A percentile compares a stretch with the other conserved stretches of the same genome.
These are phyloP conservation scores for Bombylius discolor DNA, from an alignment of 2,888 invertebrate genomes.

Conservation along the genomic window DNA sequence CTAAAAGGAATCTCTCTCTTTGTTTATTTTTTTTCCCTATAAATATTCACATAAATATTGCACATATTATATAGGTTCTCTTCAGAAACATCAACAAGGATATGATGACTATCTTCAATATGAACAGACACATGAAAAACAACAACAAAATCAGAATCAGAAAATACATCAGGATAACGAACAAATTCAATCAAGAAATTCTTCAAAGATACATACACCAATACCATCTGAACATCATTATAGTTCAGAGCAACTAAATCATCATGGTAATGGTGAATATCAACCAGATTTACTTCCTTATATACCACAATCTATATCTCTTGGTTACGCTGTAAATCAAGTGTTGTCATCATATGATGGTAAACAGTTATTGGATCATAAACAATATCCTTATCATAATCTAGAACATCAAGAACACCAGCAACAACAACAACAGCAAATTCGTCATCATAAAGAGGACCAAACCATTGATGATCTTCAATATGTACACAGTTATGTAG, in stretches of 20 bases:
- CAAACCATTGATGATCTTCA: too few species aligned
- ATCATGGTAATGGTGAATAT: slow-evolving; percentile 18
- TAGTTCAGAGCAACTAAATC: slow-evolving; percentile 15
- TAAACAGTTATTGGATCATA: slow-evolving; percentile 1
- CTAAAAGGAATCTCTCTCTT: too few species aligned
- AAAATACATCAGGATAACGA: not conserved
- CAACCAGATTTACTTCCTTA: slow-evolving; percentile 24
- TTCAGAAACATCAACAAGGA: not conserved
- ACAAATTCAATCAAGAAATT: too few species aligned
- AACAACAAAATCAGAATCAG: not conserved
- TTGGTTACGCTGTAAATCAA: slow-evolving; percentile 6
- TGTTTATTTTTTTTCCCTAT: too few species aligned
- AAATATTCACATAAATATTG: not conserved
- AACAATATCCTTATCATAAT: not conserved
- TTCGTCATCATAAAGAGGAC: too few species aligned
- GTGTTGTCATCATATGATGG: slow-evolving; percentile 1
- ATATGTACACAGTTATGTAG: too few species aligned
- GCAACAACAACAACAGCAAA: too few species aligned
- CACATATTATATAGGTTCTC: not conserved
- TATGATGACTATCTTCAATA: not conserved
- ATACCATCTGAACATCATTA: not conserved
- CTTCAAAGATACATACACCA: not conserved
- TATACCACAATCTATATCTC: slow-evolving; percentile 15
- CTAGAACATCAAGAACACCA: not conserved
- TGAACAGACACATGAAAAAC: not conserved